Evolutionary conservation across 1,140 invertebrate genomes (phyloP).

Genomic region (Prorops nasuta): DNA sequence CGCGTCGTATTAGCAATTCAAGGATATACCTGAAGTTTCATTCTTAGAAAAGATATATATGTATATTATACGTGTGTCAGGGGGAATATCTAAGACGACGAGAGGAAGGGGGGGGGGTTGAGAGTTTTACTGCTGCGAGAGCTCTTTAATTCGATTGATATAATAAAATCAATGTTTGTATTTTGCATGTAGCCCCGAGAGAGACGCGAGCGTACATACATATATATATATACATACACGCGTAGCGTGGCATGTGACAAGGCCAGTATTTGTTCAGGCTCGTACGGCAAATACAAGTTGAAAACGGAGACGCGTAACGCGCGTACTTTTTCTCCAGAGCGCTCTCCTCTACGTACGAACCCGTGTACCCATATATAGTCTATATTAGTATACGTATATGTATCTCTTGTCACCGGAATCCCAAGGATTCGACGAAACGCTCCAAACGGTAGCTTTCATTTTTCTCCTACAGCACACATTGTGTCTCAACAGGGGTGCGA

Average conservation of each 20-base stretch:
- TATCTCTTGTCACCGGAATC: constrained; percentile 8
- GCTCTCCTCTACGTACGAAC: neutral
- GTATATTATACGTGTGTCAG: no score
- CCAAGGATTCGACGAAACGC: constrained; percentile 1
- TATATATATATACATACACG: no score
- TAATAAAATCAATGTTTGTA: constrained; percentile 43
- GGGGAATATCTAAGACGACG: no score
- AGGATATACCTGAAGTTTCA: no score
- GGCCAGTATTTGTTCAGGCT: constrained; percentile 43
- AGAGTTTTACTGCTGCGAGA: no score
- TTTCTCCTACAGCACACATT: neutral
- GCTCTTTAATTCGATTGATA: constrained; percentile 34
- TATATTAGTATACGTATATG: constrained; percentile 24
- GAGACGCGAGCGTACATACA: no score
- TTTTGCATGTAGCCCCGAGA: constrained; percentile 35
- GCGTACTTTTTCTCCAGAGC: constrained; percentile 1
- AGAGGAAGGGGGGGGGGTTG: no score
- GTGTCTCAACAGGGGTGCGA: constrained; percentile 1
- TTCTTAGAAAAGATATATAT: no score
- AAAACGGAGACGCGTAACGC: neutral
- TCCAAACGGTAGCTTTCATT: constrained; percentile 6
- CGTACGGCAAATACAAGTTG: constrained; percentile 31
- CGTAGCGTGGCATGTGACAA: constrained; percentile 36
- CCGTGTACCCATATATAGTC: neutral
- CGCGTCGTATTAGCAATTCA: no score